Percentiles rank a stretch among this genome's conserved stretches.
phyloP scores from a whole-genome alignment of 1,140 invertebrate genomes.

The Drosophila funebris region DNA sequence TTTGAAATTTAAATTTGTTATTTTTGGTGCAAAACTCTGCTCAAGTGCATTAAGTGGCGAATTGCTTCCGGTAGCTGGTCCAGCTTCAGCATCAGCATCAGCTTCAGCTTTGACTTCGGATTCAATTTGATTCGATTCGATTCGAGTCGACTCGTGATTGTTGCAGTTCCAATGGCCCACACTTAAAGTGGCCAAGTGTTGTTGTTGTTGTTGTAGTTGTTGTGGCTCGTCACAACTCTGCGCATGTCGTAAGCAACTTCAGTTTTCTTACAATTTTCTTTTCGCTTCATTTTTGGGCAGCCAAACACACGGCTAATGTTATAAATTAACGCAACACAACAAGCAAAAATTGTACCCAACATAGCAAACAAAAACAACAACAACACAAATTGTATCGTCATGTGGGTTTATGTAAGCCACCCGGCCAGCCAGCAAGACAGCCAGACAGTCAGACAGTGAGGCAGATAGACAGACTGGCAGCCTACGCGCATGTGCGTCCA shows the following conservation, averaged over 20 bases:
- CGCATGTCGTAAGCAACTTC: conserved; percentile 57
- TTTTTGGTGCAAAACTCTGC: conserved; percentile 47
- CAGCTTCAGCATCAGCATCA: background rate
- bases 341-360: conserved; percentile 43
- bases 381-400: conserved; percentile 55
- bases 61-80: conserved; percentile 58
- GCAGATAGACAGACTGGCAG: conserved; percentile 11
- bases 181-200: conserved; percentile 28
- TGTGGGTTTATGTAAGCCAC: conserved; percentile 74
- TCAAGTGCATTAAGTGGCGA: conserved; percentile 57
- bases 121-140: background rate
- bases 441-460: conserved; percentile 15
- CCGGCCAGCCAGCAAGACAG: conserved; percentile 28
- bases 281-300: conserved; percentile 50
- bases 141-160: conserved; percentile 22
- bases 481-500: conserved; percentile 66
- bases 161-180: conserved; percentile 40
- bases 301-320: conserved; percentile 53
- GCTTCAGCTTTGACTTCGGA: background rate
- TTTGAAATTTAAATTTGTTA: conserved; percentile 52
- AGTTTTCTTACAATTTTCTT: conserved; percentile 54
- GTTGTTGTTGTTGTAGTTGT: background rate
- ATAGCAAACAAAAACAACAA: background rate
- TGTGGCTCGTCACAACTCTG: conserved; percentile 44
- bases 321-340: conserved; percentile 65